Conservation (phyloP, 2,888 invertebrate species). For the Eupelmus urozonus region DNA sequence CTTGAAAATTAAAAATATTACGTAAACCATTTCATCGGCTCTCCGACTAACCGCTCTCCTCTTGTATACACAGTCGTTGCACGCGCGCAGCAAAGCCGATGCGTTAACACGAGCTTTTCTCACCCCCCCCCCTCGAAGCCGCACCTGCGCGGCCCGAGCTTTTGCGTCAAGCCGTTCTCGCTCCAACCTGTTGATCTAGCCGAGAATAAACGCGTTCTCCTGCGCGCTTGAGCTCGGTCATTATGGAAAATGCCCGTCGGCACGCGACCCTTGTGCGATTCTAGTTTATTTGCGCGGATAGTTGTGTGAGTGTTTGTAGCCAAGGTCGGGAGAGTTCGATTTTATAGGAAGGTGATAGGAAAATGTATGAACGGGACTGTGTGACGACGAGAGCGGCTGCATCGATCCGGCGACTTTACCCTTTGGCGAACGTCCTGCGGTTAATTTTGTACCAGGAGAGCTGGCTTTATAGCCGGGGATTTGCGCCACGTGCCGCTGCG, state of each 20-base stretch:
- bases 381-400: not conserved
- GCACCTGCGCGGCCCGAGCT: constrained; percentile 22
- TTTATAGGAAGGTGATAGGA: not conserved
- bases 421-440: constrained; percentile 28
- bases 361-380: constrained; percentile 2
- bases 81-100: no score
- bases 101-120: constrained; percentile 19
- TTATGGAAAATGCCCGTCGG: constrained; percentile 66
- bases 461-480: not conserved
- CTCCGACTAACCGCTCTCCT: no score
- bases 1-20: constrained; percentile 44
- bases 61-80: no score
- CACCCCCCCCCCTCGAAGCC: constrained; percentile 1
- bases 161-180: constrained; percentile 59
- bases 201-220: constrained; percentile 51
- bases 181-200: constrained; percentile 71
- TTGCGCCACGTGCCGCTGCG: not conserved
- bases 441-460: constrained; percentile 16
- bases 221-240: constrained; percentile 34
- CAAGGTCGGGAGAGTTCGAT: no score
- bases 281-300: constrained; percentile 16
- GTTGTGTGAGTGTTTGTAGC: not conserved
- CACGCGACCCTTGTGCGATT: not conserved
- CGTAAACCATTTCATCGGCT: constrained; percentile 34
- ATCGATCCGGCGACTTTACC: constrained; percentile 27